These are phyloP conservation scores for Falco punctatus DNA, from an alignment of 2,113 vertebrate species.

Conservation along the genomic window DNA sequence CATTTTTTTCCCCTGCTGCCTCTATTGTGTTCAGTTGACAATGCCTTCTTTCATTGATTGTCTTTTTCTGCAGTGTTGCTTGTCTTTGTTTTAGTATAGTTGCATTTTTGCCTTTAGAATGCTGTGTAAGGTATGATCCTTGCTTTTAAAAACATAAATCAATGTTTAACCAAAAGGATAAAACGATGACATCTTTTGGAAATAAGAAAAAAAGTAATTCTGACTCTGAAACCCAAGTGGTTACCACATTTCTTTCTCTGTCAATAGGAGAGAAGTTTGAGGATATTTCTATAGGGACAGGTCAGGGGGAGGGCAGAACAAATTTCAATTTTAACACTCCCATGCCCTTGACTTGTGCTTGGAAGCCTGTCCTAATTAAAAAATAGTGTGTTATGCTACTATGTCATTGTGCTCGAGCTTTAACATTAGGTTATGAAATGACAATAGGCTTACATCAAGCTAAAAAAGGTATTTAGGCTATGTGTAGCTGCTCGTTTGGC, in stretches of 20 bases:
- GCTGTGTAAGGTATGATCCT: background rate
- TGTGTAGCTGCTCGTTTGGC: rapidly evolving
- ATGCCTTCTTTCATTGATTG: background rate
- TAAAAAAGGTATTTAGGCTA: background rate
- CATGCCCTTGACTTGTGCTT: background rate
- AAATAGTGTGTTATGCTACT: background rate
- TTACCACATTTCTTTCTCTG: background rate
- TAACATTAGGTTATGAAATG: background rate
- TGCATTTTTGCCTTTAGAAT: background rate
- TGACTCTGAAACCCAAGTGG: background rate
- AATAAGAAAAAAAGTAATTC: background rate
- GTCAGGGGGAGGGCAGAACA: background rate
- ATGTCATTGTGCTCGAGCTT: background rate
- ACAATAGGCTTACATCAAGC: background rate
- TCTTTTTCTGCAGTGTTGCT: background rate
- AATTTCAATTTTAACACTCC: background rate
- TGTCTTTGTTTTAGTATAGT: background rate
- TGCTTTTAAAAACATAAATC: background rate
- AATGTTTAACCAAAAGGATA: background rate
- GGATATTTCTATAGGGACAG: background rate
- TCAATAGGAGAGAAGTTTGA: background rate
- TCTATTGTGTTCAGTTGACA: background rate
- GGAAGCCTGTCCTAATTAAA: background rate
- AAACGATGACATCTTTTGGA: background rate
- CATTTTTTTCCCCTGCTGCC: background rate